Evolutionary conservation across 1,140 invertebrate species (phyloP).

Genomic region (Anastrepha ludens): DNA sequence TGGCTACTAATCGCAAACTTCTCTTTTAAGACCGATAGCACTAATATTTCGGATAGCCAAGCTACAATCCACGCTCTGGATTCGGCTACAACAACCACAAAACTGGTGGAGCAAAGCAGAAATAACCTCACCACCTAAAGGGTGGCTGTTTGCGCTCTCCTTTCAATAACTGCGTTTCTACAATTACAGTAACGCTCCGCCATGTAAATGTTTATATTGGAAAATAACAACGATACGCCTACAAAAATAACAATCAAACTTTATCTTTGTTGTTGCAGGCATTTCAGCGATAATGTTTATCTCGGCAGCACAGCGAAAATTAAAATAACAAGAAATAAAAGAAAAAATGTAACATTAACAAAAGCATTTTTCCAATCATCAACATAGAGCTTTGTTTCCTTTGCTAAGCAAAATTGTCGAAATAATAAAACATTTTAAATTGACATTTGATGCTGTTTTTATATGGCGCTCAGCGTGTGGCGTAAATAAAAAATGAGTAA

Average conservation of each 20-base stretch:
- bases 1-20: too few relatives aligned
- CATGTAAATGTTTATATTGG: constrained; percentile 45
- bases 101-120: too few relatives aligned
- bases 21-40: too few relatives aligned
- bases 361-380: constrained; percentile 34
- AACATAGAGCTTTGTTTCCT: constrained; percentile 7
- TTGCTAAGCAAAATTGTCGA: constrained; percentile 25
- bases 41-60: too few relatives aligned
- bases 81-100: too few relatives aligned
- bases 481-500: constrained; percentile 51
- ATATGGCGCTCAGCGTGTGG: constrained; percentile 42
- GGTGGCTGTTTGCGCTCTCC: neutral
- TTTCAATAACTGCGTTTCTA: neutral
- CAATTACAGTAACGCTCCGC: constrained; percentile 7
- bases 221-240: constrained; percentile 34
- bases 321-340: constrained; percentile 37
- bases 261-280: constrained; percentile 45
- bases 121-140: too few relatives aligned
- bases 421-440: constrained; percentile 53
- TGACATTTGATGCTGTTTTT: constrained; percentile 55
- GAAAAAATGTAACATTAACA: constrained; percentile 39
- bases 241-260: constrained; percentile 43
- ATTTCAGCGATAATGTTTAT: constrained; percentile 17
- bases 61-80: too few relatives aligned
- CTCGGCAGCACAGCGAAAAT: neutral